Evolutionary conservation across 2,797 vertebrate genomes (phyloP), one percentile per base, ranked within the genome.

Genomic region (Anabas testudineus): DNA sequence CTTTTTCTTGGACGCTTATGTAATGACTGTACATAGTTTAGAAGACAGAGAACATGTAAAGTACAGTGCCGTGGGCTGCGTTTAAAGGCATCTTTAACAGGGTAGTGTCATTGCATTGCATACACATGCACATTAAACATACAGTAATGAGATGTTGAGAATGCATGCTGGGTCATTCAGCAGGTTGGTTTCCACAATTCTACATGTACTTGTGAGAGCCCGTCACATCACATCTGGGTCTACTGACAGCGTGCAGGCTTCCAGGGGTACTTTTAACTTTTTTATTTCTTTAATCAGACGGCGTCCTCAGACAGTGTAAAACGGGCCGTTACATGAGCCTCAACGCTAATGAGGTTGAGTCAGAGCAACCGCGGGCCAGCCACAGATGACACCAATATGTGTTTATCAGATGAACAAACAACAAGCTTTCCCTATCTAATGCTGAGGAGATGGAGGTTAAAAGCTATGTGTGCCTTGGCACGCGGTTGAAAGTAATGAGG

Each of bases 351-450:
- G 84, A 90, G 76, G 79, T 41, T 49, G 43, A 87, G 67, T 63
- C 48, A 36, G 63, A 68, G 71, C 63, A 47, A 65, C 80, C 80
- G 41, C 30, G 24, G 76, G 69, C 68, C 61, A 54, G 68, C 64
- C 55, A 37, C 75, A 81, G 85, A 89, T 88, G 88, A 91, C 81
- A 87, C 80, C 82, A 76, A 9, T 82, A 67, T 85, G 84, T 86
- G 87, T 91, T 90, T 86, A 86, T 88, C 80, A 77, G 67, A 87
- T 66, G 72, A 74, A 72, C 81, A 86, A 80, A 88, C 79, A 80
- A 74, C 76, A 80, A 75, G 60, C 67, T 46, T 51, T 65, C 55
- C 51, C 47, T 74, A 43, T 87, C 88, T 84, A 83, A 78, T 70
- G 65, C 76, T 61, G 45, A 7, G 56, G 65, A 52, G 58, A 53